Evolutionary conservation across 2,797 vertebrate species (phyloP), one percentile per base, ranked within the genome.

Genomic region (Peromyscus attwateri): DNA sequence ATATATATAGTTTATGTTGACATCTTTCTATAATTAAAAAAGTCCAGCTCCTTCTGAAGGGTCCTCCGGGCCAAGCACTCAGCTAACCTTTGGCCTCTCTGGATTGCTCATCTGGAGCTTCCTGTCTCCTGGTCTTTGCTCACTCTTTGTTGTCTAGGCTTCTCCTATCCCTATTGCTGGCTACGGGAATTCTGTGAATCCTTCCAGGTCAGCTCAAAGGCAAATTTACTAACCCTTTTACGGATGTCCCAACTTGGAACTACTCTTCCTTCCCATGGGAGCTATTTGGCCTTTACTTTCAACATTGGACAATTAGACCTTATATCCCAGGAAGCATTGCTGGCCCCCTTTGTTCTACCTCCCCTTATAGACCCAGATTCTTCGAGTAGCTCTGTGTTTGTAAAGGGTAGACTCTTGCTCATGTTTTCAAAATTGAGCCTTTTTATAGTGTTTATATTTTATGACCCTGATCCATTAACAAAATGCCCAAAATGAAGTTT

Each of bases 121-220:
- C 92, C 75, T 94, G 91, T 71, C 92, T 96, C 82, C 70, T 84
- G 75, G 83, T 71, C 81, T 89, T 90, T 92, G 57, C 49, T 85
- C 93, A 55, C 76, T 60, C 66, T 96, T 91, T 95, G 83, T 96
- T 93, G 68, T 73, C 81, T 85, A 5, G 16, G 43, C 90, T 77
- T 31, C 29, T 79, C 77, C 96, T 76, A 57, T 75, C 34, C 77
- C 89, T 80, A 64, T 55, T 83, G 87, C 70, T 83, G 82, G 70
- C 75, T 76, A 31, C 84, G 68, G 91, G 95, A 94, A 96, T 92
- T 97, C 92, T 97, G 57, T 93, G 82, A 95, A 89, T 95, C 93
- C 91, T 96, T 94, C 62, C 95, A 94, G 81, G 55, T 79, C 84
- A 96, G 75, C 91, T 97, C 79, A 95, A 82, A 94, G 70, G 55